These are phyloP conservation scores for Spicauda simplicius DNA, from an alignment of 2,888 invertebrate genomes.

Conservation along the genomic window DNA sequence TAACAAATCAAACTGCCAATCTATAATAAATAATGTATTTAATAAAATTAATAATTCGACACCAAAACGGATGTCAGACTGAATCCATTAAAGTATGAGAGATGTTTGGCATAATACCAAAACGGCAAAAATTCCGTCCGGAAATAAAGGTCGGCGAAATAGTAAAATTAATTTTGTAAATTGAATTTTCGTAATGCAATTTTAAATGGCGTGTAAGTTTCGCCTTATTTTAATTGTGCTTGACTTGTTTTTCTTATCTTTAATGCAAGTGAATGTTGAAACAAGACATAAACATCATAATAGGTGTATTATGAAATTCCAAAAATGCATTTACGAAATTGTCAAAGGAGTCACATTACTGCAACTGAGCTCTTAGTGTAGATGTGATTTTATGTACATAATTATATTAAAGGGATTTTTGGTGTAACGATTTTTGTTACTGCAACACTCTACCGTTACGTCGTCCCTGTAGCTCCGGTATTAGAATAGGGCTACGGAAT, in stretches of 20 bases:
- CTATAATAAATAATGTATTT: neutral
- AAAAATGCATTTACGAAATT: no score
- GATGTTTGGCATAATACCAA: conserved; percentile 6
- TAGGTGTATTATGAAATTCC: no score
- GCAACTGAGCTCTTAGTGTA: no score
- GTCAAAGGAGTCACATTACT: no score
- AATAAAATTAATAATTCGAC: neutral
- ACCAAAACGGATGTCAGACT: neutral
- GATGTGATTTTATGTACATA: no score
- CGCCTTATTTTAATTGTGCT: neutral
- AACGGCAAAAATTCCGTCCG: conserved; percentile 1
- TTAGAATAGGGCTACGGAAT: no score
- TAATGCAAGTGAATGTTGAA: neutral
- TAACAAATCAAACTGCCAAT: no score
- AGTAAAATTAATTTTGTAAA: conserved; percentile 10
- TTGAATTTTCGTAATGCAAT: conserved; percentile 23
- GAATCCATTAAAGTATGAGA: conserved; percentile 3
- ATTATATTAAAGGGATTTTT: no score
- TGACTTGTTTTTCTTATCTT: conserved; percentile 1
- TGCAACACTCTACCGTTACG: no score
- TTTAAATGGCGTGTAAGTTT: conserved; percentile 8
- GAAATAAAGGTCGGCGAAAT: conserved; percentile 7
- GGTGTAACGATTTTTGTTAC: no score
- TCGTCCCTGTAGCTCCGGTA: no score
- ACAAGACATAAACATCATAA: no score